Evolutionary conservation across 2,113 vertebrate genomes (phyloP).

Genomic region (Arizona elegans): DNA sequence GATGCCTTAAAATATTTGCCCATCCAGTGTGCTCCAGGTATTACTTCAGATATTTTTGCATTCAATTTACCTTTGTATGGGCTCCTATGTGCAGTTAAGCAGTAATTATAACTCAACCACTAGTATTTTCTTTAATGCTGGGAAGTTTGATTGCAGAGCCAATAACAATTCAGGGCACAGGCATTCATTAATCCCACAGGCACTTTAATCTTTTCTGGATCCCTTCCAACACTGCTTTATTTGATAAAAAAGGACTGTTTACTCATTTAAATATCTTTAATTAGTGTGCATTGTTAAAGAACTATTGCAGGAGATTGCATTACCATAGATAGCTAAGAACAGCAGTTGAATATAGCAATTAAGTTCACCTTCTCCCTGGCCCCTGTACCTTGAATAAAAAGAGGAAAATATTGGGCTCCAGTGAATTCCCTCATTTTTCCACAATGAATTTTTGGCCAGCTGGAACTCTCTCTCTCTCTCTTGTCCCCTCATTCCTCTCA

Average conservation of each 20-base stretch:
- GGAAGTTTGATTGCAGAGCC: background rate
- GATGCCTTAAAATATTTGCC: background rate
- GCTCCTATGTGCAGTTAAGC: background rate
- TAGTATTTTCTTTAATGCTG: background rate
- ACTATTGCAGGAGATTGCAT: constrained; percentile 32
- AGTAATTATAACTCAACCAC: background rate
- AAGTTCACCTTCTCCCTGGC: constrained; percentile 9
- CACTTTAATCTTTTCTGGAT: constrained; percentile 23
- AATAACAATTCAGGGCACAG: constrained; percentile 13
- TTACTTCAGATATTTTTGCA: background rate
- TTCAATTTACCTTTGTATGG: background rate
- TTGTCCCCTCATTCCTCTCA: accelerated
- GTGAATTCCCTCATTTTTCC: constrained; percentile 30
- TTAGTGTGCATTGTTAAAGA: constrained; percentile 43
- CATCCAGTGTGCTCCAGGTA: background rate
- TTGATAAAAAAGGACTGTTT: constrained; percentile 47
- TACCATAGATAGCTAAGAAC: constrained; percentile 30
- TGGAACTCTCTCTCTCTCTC: constrained; percentile 26
- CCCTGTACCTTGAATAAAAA: constrained; percentile 28
- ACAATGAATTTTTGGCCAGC: constrained; percentile 44
- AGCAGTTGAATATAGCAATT: constrained; percentile 6
- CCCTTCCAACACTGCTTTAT: constrained; percentile 24
- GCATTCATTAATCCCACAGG: constrained; percentile 29
- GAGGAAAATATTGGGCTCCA: constrained; percentile 31
- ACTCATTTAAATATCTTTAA: constrained; percentile 48